Evolutionary conservation across 2,888 invertebrate species (phyloP).

Genomic region (Copidosoma aretas): DNA sequence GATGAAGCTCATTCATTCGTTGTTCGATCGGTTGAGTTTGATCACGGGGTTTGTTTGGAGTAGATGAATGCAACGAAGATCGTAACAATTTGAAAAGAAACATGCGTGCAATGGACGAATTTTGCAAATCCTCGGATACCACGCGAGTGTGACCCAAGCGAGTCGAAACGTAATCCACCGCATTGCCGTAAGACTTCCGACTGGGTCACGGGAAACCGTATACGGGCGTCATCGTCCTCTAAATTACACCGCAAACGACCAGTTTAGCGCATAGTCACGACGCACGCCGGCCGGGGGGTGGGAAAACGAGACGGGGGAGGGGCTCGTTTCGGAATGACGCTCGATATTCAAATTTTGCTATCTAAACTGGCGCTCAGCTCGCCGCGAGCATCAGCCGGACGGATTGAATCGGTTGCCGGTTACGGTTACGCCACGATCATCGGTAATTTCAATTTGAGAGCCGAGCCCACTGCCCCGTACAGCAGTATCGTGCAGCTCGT

Average conservation of each 20-base stretch:
- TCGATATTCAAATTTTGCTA: slow-evolving; percentile 38
- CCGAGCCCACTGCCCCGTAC: no score
- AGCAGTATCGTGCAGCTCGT: no score
- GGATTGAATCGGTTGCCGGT: slow-evolving; percentile 24
- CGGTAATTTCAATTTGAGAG: slow-evolving; percentile 36
- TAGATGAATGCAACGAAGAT: no score
- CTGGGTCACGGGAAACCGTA: slow-evolving; percentile 16
- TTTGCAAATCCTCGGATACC: no score
- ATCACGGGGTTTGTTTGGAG: no score
- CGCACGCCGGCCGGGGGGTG: background rate
- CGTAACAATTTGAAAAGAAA: no score
- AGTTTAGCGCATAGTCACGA: slow-evolving; percentile 14
- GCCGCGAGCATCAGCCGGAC: background rate
- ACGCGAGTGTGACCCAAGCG: no score
- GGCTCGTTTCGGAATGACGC: background rate
- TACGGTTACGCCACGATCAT: slow-evolving; percentile 24
- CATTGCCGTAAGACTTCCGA: slow-evolving; percentile 11
- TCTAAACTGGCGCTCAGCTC: background rate
- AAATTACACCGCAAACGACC: slow-evolving; percentile 24
- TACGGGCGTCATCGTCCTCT: slow-evolving; percentile 15
- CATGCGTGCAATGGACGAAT: no score
- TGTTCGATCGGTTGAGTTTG: no score
- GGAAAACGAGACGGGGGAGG: background rate
- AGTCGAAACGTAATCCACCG: no score
- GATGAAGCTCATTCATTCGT: no score